Percentiles rank a stretch among this genome's conserved stretches.
Conservation (phyloP, 2,797 vertebrate genomes). For the Sebastiscus albofasciatus region DNA sequence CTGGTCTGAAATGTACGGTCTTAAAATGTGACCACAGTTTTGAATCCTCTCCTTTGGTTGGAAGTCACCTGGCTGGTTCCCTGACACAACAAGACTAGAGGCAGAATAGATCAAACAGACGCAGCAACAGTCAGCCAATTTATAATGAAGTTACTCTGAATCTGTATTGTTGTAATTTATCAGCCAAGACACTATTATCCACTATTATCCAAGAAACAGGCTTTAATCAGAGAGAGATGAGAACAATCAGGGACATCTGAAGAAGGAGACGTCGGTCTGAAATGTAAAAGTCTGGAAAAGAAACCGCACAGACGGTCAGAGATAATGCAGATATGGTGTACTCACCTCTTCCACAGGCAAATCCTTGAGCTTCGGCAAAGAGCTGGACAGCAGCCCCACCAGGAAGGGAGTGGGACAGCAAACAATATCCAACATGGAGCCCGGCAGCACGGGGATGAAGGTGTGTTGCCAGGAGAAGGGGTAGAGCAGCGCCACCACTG, state of each 20-base stretch:
- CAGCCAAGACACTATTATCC: conserved; percentile 7
- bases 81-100: conserved; percentile 7
- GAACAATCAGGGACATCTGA: neutral
- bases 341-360: conserved; percentile 97
- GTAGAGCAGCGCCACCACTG: conserved; percentile 96
- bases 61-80: conserved; percentile 12
- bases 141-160: conserved; percentile 14
- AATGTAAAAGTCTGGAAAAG: neutral
- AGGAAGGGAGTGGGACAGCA: conserved; percentile 99
- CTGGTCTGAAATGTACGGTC: neutral
- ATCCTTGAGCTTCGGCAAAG: conserved; percentile 95
- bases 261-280: neutral
- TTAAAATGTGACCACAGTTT: neutral
- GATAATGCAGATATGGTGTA: neutral
- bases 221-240: neutral
- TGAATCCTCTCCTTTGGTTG: neutral
- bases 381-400: conserved; percentile 96
- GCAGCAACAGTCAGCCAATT: conserved; percentile 3
- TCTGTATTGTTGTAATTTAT: conserved; percentile 14
- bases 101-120: conserved; percentile 3
- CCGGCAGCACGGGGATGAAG: conserved; percentile 97
- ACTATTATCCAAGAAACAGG: neutral
- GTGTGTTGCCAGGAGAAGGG: conserved; percentile 99
- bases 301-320: neutral
- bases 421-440: conserved; percentile 98